Evolutionary conservation across 2,888 invertebrate species (phyloP).

Genomic region (Oxystoma pomonae): DNA sequence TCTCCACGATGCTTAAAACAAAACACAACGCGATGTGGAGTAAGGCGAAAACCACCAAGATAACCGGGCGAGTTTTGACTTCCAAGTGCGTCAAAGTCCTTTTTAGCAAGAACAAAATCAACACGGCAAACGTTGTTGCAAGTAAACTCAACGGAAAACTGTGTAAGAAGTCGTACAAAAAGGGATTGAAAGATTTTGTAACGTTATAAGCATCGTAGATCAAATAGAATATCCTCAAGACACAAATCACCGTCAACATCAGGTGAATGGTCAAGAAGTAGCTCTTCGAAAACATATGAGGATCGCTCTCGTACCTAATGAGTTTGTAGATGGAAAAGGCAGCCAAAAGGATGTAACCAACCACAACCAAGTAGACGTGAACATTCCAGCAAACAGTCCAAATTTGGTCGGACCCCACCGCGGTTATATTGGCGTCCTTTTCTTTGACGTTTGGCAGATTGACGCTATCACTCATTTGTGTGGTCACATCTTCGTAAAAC

Average conservation of each 20-base stretch:
- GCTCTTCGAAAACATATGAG: conserved; percentile 80
- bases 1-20: conserved; percentile 75
- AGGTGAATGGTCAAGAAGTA: conserved; percentile 85
- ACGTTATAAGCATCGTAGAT: conserved; percentile 91
- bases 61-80: conserved; percentile 66
- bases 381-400: conserved; percentile 89
- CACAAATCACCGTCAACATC: conserved; percentile 76
- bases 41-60: conserved; percentile 73
- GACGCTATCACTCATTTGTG: conserved; percentile 49
- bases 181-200: conserved; percentile 71
- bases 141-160: conserved; percentile 83
- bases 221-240: conserved; percentile 78
- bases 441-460: conserved; percentile 58
- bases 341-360: conserved; percentile 78
- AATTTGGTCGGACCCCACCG: conserved; percentile 49
- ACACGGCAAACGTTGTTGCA: conserved; percentile 83
- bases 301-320: conserved; percentile 79
- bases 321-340: conserved; percentile 83
- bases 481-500: conserved; percentile 38
- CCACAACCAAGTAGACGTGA: conserved; percentile 83
- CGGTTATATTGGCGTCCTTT: conserved; percentile 41
- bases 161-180: conserved; percentile 76
- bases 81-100: conserved; percentile 69
- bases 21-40: conserved; percentile 78
- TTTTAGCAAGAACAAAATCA: conserved; percentile 79